Base-by-base conservation (phyloP, 2,113 vertebrate genomes). In the Orientallactaga bullata region DNA sequence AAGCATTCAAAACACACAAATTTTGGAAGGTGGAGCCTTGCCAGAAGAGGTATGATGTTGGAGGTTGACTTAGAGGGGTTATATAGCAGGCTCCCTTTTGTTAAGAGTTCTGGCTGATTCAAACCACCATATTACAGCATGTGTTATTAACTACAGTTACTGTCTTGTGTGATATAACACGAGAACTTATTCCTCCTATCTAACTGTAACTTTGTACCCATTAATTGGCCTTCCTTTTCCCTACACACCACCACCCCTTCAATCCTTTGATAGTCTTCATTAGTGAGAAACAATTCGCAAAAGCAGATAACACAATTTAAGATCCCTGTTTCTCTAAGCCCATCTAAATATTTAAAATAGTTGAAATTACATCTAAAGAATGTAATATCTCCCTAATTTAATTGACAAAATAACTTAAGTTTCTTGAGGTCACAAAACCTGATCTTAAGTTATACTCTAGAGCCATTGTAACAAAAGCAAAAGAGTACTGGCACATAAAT, bases 281-380 rank as follows among this genome's bases (percentile, higher is more conserved):
- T 26, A 28, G 42, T 32, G 37, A 95, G 82, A 95, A 96, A 78
- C n/a, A 23, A 88, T 24, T 71, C 15, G 1, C 17, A 73, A 85
- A 92, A 78, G 58, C 17, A 65, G 58, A 20, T 69, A 87, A 77
- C 91, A 91, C 71, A 66, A 63, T 84, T 93, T 77, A 72, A 89
- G 69, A 30, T 24, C 18, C 18, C 16, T 88, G 35, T 71, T 88
- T 87, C 63, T 51, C 11, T 83, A 65, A 21, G 87, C 51, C 4
- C 30, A 78, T 71, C n/a, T 94, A 94, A 85, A 90, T 92, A 96
- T 79, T 92, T 94, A 12, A 92, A 87, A 90, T 13, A 82, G 26
- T 60, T 85, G 37, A 80, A 83, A 86, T 79, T 79, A 79, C 60
- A 66, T 83, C 81, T 74, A 77, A 95, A 94, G n/a, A 83, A 28